Base-by-base conservation (phyloP, 1,140 invertebrate genomes). In the Cardiocondyla obscurior region DNA sequence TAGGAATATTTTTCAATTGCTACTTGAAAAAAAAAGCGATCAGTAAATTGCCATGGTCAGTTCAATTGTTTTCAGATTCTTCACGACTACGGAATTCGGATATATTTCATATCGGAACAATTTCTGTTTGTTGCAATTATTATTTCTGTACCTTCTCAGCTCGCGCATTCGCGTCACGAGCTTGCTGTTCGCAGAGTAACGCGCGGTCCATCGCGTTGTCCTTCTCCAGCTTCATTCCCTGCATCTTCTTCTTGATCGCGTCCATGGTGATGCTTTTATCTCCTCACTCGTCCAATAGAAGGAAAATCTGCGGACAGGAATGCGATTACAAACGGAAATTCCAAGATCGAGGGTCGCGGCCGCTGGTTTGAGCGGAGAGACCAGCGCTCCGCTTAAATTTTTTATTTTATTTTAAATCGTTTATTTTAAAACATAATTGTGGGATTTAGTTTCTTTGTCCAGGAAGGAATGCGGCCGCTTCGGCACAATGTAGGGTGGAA, bases 231-330 rank as follows among this genome's bases (percentile, higher is more conserved):
- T 99, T 99, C 98, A 99, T 99, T 95, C 98, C 98, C 96, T 99
- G 98, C 99, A 99, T 99, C 96, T 99, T 99, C 97, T 99, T 99
- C 97, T 99, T 99, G 96, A 99, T 99, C 95, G 98, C 98, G 96
- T 99, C 98, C 98, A 99, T 99, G 94, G 95, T 95, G 95, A 93
- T 89, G 90, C 94, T 88, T 94, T 94, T 94, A 91, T 94, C 77
- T 88, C 36, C 46, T 88, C 73, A 84, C 84, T 90, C 81, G 85
- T 83, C 65, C 25, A 67, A 67, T 72, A 73, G 85, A 85, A 55
- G 83, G 83, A 81, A 82, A 89, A 83, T 70, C 86, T 88, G 28
- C 10, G 62, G 55, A 85, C 28, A 55, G 0, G 55, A 33, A 51
- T 51, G 46, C 8, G 7, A 77, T 64, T 77, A 65, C 5, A 25